Evolutionary conservation across 2,888 invertebrate genomes (phyloP), one percentile per base, ranked within the genome.

Genomic region (Pyralis farinalis): DNA sequence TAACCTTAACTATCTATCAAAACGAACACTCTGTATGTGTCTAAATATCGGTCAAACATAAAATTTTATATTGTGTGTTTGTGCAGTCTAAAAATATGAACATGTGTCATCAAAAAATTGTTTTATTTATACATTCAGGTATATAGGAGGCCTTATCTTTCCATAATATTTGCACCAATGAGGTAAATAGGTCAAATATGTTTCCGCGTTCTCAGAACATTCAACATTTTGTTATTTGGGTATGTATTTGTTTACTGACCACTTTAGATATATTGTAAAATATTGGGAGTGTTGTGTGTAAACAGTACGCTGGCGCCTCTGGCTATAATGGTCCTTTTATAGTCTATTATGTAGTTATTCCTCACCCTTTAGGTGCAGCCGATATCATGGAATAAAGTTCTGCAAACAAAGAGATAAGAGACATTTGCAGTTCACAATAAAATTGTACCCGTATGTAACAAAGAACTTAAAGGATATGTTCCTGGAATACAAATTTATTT

Each of bases 401-500:
- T 7, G n/a, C 9, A 25, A 33, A 38, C 7, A 27, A 11, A 30
- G 7, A 20, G 49, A 46, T 50, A 46, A 46, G 37, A 16, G 10
- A 25, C 12, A 30, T 29, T 37, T 21, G 8, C 12, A 21, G 37
- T 21, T 37, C 29, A 55, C 58, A 58, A 45, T 16, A 16, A 16
- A 16, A 3, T 52, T 56, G 51, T 49, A 43, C 43, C 40, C 51
- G 51, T 52, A 50, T 47, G 45, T 55, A 51, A 79, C 71, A 79
- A 76, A 62, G 71, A 60, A 48, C 47, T 57, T 64, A 62, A 68
- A 75, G 60, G 67, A 48, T 55, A 47, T 55, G 47, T 83, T 82
- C 82, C 60, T 55, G 69, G 81, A 78, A 82, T 59, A 58, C 49
- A 51, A 49, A 53, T 63, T 55, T 71, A 65, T 75, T 67, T 74